Evolutionary conservation across 2,113 vertebrate genomes (phyloP).

Genomic region (Jaculus jaculus): DNA sequence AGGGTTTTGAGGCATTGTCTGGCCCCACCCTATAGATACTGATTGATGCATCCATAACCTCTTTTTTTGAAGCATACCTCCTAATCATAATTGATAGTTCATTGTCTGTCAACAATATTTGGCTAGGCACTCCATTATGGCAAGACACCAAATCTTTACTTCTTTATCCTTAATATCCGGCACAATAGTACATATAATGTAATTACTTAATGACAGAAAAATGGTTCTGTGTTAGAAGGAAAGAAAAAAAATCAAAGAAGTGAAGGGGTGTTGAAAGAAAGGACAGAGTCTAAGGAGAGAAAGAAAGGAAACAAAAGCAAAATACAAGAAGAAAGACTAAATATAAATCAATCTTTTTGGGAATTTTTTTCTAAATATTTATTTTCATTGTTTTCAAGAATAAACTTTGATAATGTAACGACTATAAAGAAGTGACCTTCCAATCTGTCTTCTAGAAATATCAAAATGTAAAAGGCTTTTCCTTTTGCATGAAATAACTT

Average conservation of each 20-base stretch:
- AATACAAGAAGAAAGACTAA: background rate
- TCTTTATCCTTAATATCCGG: background rate
- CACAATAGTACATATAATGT: background rate
- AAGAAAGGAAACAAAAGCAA: background rate
- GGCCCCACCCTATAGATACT: too few relatives aligned
- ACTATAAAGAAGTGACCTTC: conserved; percentile 10
- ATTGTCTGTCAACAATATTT: background rate
- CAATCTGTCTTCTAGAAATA: background rate
- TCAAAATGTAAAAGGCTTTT: background rate
- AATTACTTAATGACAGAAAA: background rate
- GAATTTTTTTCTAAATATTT: background rate
- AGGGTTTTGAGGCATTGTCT: too few relatives aligned
- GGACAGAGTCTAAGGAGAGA: accelerated
- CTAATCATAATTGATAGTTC: background rate
- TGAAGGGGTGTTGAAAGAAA: background rate
- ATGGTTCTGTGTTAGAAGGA: background rate
- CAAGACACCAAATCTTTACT: background rate
- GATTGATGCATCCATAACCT: background rate
- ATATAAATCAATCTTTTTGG: background rate
- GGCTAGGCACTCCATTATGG: background rate
- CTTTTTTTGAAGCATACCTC: background rate
- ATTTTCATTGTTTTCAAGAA: background rate
- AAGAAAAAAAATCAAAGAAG: background rate
- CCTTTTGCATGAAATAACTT: background rate
- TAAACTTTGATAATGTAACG: background rate